Base-by-base conservation (phyloP, 2,797 vertebrate species). In the Xenopus petersii region DNA sequence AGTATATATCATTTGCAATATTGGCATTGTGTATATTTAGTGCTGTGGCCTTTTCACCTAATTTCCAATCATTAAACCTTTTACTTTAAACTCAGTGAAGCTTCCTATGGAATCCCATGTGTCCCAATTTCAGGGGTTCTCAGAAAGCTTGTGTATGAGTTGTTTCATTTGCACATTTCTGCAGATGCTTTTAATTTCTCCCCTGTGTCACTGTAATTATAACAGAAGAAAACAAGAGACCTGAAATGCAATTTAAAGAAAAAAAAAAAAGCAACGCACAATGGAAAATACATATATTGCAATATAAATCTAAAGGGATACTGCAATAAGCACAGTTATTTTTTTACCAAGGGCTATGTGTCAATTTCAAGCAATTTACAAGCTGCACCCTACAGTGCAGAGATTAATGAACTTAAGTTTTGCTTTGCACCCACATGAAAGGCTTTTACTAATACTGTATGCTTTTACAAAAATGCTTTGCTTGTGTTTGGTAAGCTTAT, bases 141-240 rank as follows among this genome's bases (percentile, higher is more conserved):
- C 54, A 58, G 26, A 69, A 13, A 42, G 67, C 30, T 16, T 69
- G 33, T 56, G 15, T 56, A 56, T 68, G 30, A 59, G 15, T 69
- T 69, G 67, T 69, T 17, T 69, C 58, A n/a, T 70, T 64, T 60
- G 24, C 68, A 70, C 55, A 70, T 11, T 60, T 26, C 7, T 26
- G 33, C 26, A 60, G 56, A 70, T 46, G 55, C 15, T 69, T 42
- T 69, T 69, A 56, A 56, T 70, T 69, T 26, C 54, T 69, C 66
- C 67, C 67, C 49, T 13, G 67, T 42, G 67, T 24, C 21, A 36
- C 55, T 58, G 54, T 68, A 33, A 55, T 68, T 68, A 68, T 33
- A 9, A 56, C 51, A 51, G 12, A n/a, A 58, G 16, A 59, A n/a
- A 26, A 69, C 30, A 42, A 51, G 24, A 59, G 30, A 51, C 17